Conservation (phyloP, 1,140 invertebrate genomes). For the Tribolium castaneum region DNA sequence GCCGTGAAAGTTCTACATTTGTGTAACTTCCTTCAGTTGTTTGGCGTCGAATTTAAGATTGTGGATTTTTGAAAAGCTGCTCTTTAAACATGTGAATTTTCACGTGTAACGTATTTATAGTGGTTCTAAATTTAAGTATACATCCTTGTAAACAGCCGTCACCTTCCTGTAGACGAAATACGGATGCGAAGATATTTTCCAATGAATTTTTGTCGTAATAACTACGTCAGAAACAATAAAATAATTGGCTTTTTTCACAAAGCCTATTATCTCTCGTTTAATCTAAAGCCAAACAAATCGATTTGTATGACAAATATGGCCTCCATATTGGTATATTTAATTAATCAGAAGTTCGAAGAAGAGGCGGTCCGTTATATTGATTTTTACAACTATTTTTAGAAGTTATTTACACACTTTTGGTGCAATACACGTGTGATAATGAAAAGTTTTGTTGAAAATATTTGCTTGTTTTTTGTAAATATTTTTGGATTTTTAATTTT, state of each 20-base stretch:
- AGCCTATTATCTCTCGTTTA: neutral
- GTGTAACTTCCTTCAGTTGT: neutral
- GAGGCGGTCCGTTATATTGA: neutral
- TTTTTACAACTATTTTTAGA: neutral
- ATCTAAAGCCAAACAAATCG: neutral
- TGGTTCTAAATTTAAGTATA: slow-evolving; percentile 37
- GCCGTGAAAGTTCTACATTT: neutral
- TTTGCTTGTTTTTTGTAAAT: too few relatives aligned
- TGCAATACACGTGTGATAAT: too few relatives aligned
- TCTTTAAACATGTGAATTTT: slow-evolving; percentile 26
- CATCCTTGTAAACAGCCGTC: slow-evolving; percentile 33
- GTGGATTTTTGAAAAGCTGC: neutral
- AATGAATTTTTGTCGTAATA: neutral
- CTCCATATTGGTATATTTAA: neutral
- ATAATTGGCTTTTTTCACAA: neutral
- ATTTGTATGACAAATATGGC: neutral
- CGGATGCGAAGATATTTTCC: neutral
- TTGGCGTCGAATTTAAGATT: neutral
- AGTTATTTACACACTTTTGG: neutral
- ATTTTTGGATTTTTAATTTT: too few relatives aligned
- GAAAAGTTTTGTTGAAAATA: too few relatives aligned
- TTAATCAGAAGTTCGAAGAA: neutral
- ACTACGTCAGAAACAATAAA: neutral
- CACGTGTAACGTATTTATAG: slow-evolving; percentile 31
- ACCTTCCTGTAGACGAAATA: slow-evolving; percentile 1